Conservation (phyloP, 2,888 invertebrate genomes). For the Dysmachus trigonus region DNA sequence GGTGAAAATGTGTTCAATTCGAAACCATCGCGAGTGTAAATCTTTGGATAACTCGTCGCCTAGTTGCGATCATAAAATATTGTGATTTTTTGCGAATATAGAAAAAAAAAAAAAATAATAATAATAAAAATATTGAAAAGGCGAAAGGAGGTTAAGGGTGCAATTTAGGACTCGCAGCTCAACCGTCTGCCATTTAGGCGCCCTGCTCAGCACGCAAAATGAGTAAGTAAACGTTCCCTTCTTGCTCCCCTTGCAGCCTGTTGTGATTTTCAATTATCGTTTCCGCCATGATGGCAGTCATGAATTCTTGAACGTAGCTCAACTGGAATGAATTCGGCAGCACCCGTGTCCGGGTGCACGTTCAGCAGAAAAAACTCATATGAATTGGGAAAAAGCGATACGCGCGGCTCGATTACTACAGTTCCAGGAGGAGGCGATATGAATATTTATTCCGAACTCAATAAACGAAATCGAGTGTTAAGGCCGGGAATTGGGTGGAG, state of each 20-base stretch:
- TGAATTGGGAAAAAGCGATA: constrained; percentile 11
- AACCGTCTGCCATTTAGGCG: not conserved
- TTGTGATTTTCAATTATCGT: constrained; percentile 21
- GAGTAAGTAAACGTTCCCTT: not conserved
- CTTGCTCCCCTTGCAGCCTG: not conserved
- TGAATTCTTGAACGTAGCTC: not conserved
- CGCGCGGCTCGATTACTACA: not conserved
- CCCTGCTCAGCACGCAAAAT: not conserved
- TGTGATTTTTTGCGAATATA: not conserved
- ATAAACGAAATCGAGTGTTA: constrained; percentile 8
- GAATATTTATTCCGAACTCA: constrained; percentile 8
- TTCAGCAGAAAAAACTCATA: not conserved
- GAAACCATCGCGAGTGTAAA: not conserved
- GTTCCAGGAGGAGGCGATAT: not conserved
- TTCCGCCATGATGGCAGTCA: not conserved
- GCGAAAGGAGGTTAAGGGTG: not conserved
- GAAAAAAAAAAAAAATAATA: not conserved
- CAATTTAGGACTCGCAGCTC: not conserved
- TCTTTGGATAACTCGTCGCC: not conserved
- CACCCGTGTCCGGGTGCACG: not conserved
- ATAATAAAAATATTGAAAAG: not conserved
- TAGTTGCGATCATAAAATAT: not conserved
- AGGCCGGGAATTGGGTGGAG: not conserved
- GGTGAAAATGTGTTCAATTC: constrained; percentile 19
- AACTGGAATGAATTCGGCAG: not conserved